Conservation (phyloP, 2,888 invertebrate genomes). For the Melangyna quadrimaculata region DNA sequence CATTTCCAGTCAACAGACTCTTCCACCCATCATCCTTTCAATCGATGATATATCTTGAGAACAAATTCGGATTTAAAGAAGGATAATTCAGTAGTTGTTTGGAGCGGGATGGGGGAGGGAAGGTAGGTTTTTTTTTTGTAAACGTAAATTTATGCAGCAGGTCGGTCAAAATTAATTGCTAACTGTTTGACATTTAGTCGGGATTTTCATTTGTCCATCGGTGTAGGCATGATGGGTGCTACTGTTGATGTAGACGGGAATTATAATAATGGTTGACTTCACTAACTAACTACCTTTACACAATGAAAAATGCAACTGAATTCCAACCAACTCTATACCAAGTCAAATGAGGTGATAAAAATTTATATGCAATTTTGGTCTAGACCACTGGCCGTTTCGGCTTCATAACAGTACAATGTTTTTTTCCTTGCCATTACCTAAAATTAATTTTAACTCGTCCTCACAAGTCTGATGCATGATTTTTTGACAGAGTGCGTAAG, state of each 20-base stretch:
- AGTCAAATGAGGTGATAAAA: conserved; percentile 65
- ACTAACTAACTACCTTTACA: neutral
- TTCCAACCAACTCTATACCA: neutral
- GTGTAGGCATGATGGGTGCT: neutral
- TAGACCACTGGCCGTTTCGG: neutral
- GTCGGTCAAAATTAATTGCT: conserved; percentile 60
- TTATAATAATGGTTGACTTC: conserved; percentile 55
- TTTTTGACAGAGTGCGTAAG: conserved; percentile 42
- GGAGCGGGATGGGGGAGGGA: neutral
- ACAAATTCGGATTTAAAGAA: neutral
- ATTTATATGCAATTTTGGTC: conserved; percentile 53
- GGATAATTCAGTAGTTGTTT: neutral
- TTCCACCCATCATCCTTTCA: conserved; percentile 10
- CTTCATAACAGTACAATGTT: neutral
- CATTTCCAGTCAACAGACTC: conserved; percentile 26
- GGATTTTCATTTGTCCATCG: conserved; percentile 57
- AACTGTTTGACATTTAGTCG: conserved; percentile 68
- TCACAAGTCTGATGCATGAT: neutral
- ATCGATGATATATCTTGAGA: conserved; percentile 9
- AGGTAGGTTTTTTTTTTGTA: neutral
- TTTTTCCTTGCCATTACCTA: neutral
- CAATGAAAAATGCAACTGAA: conserved; percentile 10
- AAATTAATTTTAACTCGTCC: neutral
- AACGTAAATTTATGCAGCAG: neutral
- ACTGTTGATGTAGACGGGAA: conserved; percentile 24